Base-by-base conservation (phyloP, 2,113 vertebrate species). In the Scomber colias region DNA sequence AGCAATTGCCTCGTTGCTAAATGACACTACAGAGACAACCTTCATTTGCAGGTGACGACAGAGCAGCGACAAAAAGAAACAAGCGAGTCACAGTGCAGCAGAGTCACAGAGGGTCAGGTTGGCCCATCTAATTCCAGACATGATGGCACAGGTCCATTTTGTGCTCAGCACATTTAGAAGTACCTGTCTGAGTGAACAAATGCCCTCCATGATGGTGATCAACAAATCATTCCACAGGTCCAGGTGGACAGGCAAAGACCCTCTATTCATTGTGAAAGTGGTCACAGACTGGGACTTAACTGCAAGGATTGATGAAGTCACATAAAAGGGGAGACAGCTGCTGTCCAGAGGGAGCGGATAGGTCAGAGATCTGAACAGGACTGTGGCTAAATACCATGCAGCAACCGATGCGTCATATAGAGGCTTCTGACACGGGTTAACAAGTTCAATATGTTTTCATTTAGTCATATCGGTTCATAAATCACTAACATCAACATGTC, bases 241-340 rank as follows among this genome's bases (percentile, higher is more conserved):
- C 40, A 1, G 53, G 46, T 31, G 4, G 65, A 53, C 53, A 59
- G 69, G 62, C 31, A 61, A 74, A 79, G 71, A 66, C 45, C 70
- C 48, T 62, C 56, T 72, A 75, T 49, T 78, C 56, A 27, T 21
- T 14, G 75, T 46, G 70, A 65, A 74, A 79, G 77, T 35, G 79
- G 79, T 74, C 80, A 65, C 73, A 44, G 84, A 74, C 57, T 13
- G n/a, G 62, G 75, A 53, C 56, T 70, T 85, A 74, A 87, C 65
- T 35, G 59, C n/a, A 9, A 73, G 68, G 88, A 89, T 79, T 88
- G 87, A 92, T 88, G 87, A 84, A 83, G 79, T 75, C 56, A 0
- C 83, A 84, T 87, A 76, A 88, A 86, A 77, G 64, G 59, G 78
- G 51, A 70, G 89, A 88, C 78, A 71, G 80, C 75, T 27, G 67